Evolutionary conservation across 2,113 vertebrate genomes (phyloP), one percentile per base, ranked within the genome.

Genomic region (Perca schrenkii): DNA sequence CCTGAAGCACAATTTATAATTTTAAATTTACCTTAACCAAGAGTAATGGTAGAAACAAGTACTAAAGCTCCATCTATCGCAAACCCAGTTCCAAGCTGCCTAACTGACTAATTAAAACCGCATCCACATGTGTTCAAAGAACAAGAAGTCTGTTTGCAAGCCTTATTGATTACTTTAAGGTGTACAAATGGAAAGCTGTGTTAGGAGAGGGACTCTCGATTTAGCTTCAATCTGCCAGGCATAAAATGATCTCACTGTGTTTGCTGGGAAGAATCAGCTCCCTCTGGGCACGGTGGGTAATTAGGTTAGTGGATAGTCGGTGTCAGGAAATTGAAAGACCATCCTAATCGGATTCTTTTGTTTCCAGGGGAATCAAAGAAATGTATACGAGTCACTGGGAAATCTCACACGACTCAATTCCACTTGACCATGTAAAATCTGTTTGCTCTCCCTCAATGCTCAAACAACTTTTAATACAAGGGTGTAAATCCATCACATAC

Each of bases 311-410:
- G 97, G 97, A 97, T 97, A 97, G 96, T 97, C 96, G 95, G 95
- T 97, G 97, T 97, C 97, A 98, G 97, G 96, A 97, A 99, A 99
- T 98, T 98, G 97, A 99, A 98, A 99, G 97, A 97, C 95, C 95
- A 95, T 96, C 95, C 96, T 69, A 96, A 97, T 98, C 97, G 96
- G 96, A 97, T 98, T 98, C 93, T 92, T 96, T 96, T 95, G 94
- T 96, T 97, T 96, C 95, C 94, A 96, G 95, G 88, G 90, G 92
- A 93, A 97, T 97, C 97, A 97, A 97, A 95, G 94, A 92, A 95
- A 96, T 95, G 94, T 94, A 92, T 94, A 91, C 87, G 93, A 95
- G 94, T 93, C 93, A 90, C 90, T 90, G 88, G 91, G 92, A 96
- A 95, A 95, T 95, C 92, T 94, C 91, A 64, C 89, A 85, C 82